Conservation (phyloP, 2,888 invertebrate genomes). For the Philaethria dido region DNA sequence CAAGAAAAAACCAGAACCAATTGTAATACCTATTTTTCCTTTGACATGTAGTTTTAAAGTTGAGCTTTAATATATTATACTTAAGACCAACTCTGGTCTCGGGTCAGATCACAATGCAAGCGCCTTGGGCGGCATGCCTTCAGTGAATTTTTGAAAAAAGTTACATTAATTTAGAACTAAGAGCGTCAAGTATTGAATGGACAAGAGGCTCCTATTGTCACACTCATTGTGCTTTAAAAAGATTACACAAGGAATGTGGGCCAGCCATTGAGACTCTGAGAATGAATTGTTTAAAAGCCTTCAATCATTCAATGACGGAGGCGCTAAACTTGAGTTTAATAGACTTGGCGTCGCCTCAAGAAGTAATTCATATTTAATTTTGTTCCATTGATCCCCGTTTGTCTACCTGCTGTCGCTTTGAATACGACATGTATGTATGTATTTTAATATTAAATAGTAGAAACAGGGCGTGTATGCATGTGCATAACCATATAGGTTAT, state of each 20-base stretch:
- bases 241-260: slow-evolving; percentile 77
- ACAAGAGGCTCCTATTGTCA: slow-evolving; percentile 69
- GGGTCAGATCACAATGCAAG: slow-evolving; percentile 1
- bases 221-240: slow-evolving; percentile 72
- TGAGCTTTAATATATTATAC: slow-evolving; percentile 44
- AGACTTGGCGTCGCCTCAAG: slow-evolving; percentile 78
- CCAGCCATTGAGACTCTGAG: slow-evolving; percentile 73
- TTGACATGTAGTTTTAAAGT: slow-evolving; percentile 32
- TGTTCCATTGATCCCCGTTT: slow-evolving; percentile 60
- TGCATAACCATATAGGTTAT: no score
- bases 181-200: slow-evolving; percentile 65
- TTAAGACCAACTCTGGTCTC: slow-evolving; percentile 27
- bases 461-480: background rate
- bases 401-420: slow-evolving; percentile 61
- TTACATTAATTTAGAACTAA: slow-evolving; percentile 77
- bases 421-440: slow-evolving; percentile 32
- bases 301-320: slow-evolving; percentile 80
- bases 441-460: slow-evolving; percentile 6
- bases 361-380: slow-evolving; percentile 72
- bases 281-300: slow-evolving; percentile 78
- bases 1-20: slow-evolving; percentile 66
- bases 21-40: slow-evolving; percentile 63
- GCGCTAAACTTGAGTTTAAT: slow-evolving; percentile 81
- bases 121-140: slow-evolving; percentile 71
- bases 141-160: slow-evolving; percentile 70